These are phyloP conservation scores for Micropoecilia bifurca DNA, from an alignment of 2,797 vertebrate species.

Conservation along the genomic window DNA sequence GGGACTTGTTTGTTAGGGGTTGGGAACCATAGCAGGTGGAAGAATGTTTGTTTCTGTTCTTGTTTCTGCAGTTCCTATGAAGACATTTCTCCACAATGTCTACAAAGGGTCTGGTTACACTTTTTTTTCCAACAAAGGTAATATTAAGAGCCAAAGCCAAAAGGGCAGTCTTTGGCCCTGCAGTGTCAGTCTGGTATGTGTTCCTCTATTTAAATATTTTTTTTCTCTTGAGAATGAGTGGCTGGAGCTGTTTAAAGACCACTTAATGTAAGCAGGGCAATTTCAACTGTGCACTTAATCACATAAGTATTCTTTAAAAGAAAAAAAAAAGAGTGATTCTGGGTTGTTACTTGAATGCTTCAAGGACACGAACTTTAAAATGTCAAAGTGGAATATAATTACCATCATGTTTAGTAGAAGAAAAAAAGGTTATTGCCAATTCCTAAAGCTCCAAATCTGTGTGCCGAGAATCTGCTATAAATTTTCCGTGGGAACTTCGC, in stretches of 20 bases:
- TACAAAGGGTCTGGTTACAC: constrained; percentile 17
- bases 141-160: constrained; percentile 37
- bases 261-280: constrained; percentile 51
- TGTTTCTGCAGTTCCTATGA: constrained; percentile 24
- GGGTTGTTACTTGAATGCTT: constrained; percentile 39
- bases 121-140: constrained; percentile 22
- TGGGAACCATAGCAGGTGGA: constrained; percentile 14
- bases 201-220: constrained; percentile 50
- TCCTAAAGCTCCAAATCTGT: constrained; percentile 29
- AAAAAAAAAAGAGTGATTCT: constrained; percentile 38
- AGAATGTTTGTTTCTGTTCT: constrained; percentile 6
- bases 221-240: constrained; percentile 42
- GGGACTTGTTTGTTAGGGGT: constrained; percentile 36
- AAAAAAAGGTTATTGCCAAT: constrained; percentile 32
- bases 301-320: constrained; percentile 44
- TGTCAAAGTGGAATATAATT: constrained; percentile 35
- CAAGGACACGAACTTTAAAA: constrained; percentile 44
- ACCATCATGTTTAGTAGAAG: constrained; percentile 29
- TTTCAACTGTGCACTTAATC: constrained; percentile 56
- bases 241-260: constrained; percentile 45
- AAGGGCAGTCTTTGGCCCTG: constrained; percentile 39
- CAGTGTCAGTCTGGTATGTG: constrained; percentile 60
- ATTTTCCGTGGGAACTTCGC: constrained; percentile 9
- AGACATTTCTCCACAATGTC: constrained; percentile 34
- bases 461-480: constrained; percentile 10